These are phyloP conservation scores for Euphonia xanthogaster DNA, from an alignment of 2,797 vertebrate genomes.

Conservation along the genomic window DNA sequence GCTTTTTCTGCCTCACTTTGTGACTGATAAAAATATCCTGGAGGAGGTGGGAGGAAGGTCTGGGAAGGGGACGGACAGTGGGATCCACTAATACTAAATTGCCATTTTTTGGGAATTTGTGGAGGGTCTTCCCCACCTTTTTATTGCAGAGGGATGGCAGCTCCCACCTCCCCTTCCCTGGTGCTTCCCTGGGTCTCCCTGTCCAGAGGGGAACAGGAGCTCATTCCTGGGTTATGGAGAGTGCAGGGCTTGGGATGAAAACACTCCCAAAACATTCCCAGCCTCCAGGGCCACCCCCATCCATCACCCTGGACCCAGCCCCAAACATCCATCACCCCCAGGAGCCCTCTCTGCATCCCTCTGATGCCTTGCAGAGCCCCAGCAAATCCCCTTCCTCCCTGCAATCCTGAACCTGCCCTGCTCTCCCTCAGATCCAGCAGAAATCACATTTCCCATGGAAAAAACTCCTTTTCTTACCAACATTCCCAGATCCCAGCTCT, in stretches of 20 bases:
- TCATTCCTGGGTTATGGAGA: neutral
- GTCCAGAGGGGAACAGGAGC: neutral
- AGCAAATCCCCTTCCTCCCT: neutral
- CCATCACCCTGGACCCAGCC: neutral
- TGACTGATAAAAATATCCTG: neutral
- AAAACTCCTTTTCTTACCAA: neutral
- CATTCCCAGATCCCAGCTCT: neutral
- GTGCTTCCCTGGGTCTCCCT: neutral
- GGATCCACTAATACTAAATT: neutral
- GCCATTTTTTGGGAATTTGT: neutral
- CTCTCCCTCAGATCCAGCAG: neutral
- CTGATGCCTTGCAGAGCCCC: slow-evolving; percentile 10
- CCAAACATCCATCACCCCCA: neutral
- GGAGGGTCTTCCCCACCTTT: neutral
- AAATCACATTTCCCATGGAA: neutral
- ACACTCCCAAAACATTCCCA: neutral
- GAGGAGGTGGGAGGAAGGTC: neutral
- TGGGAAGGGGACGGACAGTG: neutral
- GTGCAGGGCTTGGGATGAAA: neutral
- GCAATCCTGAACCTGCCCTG: neutral
- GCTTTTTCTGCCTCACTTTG: neutral
- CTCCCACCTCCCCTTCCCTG: neutral
- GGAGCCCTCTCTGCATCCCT: neutral
- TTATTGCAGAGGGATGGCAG: neutral
- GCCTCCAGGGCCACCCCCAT: neutral